phyloP scores from a whole-genome alignment of 2,888 invertebrate genomes.

The Holacanthella duospinosa region DNA sequence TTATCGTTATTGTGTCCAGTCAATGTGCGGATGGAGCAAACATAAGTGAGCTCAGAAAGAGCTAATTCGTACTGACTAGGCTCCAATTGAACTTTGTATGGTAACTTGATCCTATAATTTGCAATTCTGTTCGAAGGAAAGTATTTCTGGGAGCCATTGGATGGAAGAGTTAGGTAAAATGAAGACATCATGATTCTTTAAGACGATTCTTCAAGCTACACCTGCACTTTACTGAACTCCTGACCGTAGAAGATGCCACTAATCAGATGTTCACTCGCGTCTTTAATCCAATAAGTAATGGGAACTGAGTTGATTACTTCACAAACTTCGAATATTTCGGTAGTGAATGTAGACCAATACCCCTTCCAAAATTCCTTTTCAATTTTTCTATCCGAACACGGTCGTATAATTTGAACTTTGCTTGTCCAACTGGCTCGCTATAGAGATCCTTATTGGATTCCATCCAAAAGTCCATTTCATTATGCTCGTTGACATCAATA shows the following conservation, averaged over 20 bases:
- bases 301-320: constrained; percentile 6
- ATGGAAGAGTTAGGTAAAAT: constrained; percentile 3
- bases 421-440: background rate
- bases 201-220: background rate
- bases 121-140: background rate
- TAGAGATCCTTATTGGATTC: background rate
- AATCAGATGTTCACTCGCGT: background rate
- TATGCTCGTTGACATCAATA: background rate
- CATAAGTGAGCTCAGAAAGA: constrained; percentile 1
- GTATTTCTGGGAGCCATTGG: background rate
- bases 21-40: background rate
- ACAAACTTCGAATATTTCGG: constrained; percentile 5
- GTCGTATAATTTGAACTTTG: background rate
- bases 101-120: background rate
- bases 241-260: background rate
- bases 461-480: constrained; percentile 9
- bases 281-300: background rate
- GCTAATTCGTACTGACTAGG: background rate
- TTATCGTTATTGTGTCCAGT: background rate
- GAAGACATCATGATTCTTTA: background rate
- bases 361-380: constrained; percentile 3
- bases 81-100: background rate
- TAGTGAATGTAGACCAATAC: constrained; percentile 1
- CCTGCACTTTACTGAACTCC: background rate
- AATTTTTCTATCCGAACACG: background rate